Evolutionary conservation across 2,888 invertebrate genomes (phyloP).

Genomic region (Saturnia japonica): DNA sequence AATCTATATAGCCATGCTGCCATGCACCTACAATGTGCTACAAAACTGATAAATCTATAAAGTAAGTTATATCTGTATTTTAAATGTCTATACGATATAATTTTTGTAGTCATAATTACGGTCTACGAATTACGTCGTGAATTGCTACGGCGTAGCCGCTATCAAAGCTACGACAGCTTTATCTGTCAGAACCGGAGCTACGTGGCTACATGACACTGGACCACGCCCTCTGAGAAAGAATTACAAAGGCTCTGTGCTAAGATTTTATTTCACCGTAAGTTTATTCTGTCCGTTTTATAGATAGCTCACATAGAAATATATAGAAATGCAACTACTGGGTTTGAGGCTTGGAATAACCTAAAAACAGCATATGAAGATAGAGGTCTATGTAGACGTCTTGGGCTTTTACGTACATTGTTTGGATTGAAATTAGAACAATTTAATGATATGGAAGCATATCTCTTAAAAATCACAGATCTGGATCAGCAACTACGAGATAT

Average conservation of each 20-base stretch:
- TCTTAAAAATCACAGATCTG: no score
- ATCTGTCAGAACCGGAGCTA: constrained; percentile 7
- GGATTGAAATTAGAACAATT: no score
- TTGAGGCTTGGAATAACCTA: no score
- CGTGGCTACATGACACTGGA: not conserved
- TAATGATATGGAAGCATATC: no score
- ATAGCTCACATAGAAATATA: not conserved
- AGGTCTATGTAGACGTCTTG: no score
- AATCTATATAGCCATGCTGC: no score
- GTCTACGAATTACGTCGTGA: not conserved
- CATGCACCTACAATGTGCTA: no score
- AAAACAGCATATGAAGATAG: no score
- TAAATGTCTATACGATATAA: not conserved
- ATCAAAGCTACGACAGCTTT: constrained; percentile 15
- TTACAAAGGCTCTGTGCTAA: not conserved
- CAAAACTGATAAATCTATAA: no score
- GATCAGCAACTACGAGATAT: no score
- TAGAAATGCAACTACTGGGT: not conserved
- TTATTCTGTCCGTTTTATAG: not conserved
- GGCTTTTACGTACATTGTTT: no score
- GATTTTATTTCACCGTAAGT: not conserved
- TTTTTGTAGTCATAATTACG: not conserved
- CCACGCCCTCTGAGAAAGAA: constrained; percentile 4
- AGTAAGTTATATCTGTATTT: no score
- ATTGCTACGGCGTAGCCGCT: constrained; percentile 15